A percentile compares a stretch with the other conserved stretches of the same genome.
Evolutionary conservation across 2,113 vertebrate species (phyloP).

Genomic region (Prionailurus viverrinus): DNA sequence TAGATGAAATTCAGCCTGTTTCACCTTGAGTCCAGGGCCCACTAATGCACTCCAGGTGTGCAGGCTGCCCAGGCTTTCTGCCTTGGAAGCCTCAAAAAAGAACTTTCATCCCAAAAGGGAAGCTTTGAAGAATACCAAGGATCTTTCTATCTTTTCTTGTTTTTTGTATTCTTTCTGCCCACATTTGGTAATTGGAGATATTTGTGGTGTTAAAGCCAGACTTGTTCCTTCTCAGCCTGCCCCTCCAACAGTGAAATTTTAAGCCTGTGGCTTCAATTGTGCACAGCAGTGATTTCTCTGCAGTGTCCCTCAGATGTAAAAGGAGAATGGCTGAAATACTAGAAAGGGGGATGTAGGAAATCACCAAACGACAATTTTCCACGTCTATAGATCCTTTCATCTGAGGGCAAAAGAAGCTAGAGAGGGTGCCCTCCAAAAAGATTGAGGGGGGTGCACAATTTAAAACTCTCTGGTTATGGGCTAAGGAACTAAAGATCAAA

Average conservation of each 20-base stretch:
- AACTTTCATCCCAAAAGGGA: slow-evolving; percentile 77
- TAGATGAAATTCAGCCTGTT: slow-evolving; percentile 76
- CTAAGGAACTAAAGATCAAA: slow-evolving; percentile 77
- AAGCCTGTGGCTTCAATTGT: slow-evolving; percentile 76
- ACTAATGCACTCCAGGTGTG: slow-evolving; percentile 82
- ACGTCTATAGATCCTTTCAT: slow-evolving; percentile 78
- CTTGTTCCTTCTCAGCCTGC: slow-evolving; percentile 78
- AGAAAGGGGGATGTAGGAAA: slow-evolving; percentile 79
- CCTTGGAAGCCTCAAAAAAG: slow-evolving; percentile 75
- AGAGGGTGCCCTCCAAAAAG: slow-evolving; percentile 62
- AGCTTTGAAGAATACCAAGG: slow-evolving; percentile 75
- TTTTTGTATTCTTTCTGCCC: slow-evolving; percentile 69
- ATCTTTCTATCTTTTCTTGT: slow-evolving; percentile 65
- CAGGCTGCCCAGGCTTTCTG: slow-evolving; percentile 63
- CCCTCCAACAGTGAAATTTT: slow-evolving; percentile 75
- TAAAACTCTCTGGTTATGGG: slow-evolving; percentile 72
- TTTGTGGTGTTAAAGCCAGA: slow-evolving; percentile 76
- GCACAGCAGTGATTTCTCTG: slow-evolving; percentile 67
- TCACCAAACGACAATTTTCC: slow-evolving; percentile 80
- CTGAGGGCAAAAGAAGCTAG: slow-evolving; percentile 68
- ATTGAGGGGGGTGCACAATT: background rate
- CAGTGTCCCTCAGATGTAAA: slow-evolving; percentile 69
- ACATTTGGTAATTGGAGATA: slow-evolving; percentile 81
- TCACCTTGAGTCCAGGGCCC: slow-evolving; percentile 70
- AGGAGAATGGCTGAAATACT: slow-evolving; percentile 79